phyloP scores from a whole-genome alignment of 2,113 vertebrate genomes.

The Noturus placidus region DNA sequence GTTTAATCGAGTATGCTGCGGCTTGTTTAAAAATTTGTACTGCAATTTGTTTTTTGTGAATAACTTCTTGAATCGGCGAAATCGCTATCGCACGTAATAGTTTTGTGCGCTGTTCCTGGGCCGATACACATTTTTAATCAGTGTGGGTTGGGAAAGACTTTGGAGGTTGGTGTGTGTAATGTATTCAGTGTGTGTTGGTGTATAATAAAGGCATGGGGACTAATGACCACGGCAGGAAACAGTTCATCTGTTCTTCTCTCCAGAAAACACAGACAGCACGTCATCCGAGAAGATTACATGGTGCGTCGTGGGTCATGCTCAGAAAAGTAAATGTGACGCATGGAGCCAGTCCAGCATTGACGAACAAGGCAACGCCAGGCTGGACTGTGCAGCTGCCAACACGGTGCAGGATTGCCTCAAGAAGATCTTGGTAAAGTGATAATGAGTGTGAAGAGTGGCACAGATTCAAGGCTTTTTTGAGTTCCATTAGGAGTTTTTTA shows the following conservation, averaged over 20 bases:
- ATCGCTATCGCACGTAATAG: no score
- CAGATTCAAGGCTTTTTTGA: neutral
- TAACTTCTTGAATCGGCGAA: no score
- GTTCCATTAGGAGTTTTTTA: neutral
- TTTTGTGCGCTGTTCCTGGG: no score
- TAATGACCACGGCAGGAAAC: neutral
- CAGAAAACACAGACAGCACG: neutral
- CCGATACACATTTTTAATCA: neutral
- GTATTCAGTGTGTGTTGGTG: neutral
- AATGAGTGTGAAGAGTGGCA: neutral
- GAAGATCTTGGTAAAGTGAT: slow-evolving; percentile 75
- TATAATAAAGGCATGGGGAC: neutral
- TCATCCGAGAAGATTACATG: slow-evolving; percentile 64
- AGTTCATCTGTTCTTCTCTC: neutral
- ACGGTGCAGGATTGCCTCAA: slow-evolving; percentile 74
- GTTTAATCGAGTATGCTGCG: no score
- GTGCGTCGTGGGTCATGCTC: slow-evolving; percentile 76
- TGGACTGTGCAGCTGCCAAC: slow-evolving; percentile 66
- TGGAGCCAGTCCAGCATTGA: slow-evolving; percentile 71
- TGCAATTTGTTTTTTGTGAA: no score
- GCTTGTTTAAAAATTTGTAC: no score
- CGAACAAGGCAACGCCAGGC: fast-evolving
- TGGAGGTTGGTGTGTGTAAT: neutral
- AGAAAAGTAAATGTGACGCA: slow-evolving; percentile 77
- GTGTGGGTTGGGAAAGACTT: neutral